A percentile compares a stretch with the other conserved stretches of the same genome.
phyloP scores from a whole-genome alignment of 1,140 invertebrate species.

The Triops cancriformis region DNA sequence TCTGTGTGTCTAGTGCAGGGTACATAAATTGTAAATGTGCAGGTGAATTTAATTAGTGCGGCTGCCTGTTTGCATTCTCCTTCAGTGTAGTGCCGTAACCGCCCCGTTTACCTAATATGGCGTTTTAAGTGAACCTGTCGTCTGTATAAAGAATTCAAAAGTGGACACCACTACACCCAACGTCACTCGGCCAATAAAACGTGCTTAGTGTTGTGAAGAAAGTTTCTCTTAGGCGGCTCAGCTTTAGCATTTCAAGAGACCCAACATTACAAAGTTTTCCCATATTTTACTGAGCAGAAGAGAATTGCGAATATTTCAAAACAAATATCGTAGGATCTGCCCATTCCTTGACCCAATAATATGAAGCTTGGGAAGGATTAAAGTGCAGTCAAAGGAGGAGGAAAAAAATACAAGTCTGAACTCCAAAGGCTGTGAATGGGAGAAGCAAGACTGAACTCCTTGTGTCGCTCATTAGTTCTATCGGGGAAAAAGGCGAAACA shows the following conservation, averaged over 20 bases:
- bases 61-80: neutral
- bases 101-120: conserved; percentile 5
- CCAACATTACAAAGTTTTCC: too few species aligned
- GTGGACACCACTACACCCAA: neutral
- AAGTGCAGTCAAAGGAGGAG: neutral
- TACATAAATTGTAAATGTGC: neutral
- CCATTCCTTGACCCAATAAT: neutral
- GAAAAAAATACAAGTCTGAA: neutral
- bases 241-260: too few species aligned
- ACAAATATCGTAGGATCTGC: too few species aligned
- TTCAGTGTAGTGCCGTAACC: neutral
- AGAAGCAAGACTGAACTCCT: neutral
- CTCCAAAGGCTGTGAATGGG: conserved; percentile 2
- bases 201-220: neutral
- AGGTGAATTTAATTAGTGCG: conserved; percentile 14
- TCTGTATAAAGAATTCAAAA: neutral
- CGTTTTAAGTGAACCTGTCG: neutral
- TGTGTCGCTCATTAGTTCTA: too few species aligned
- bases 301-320: too few species aligned
- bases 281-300: too few species aligned
- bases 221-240: too few species aligned
- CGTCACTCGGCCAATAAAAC: neutral
- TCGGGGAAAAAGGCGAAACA: too few species aligned
- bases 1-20: neutral
- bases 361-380: neutral